Conservation (phyloP, 2,797 vertebrate species). For the Ctenochaetus hawaiiensis region DNA sequence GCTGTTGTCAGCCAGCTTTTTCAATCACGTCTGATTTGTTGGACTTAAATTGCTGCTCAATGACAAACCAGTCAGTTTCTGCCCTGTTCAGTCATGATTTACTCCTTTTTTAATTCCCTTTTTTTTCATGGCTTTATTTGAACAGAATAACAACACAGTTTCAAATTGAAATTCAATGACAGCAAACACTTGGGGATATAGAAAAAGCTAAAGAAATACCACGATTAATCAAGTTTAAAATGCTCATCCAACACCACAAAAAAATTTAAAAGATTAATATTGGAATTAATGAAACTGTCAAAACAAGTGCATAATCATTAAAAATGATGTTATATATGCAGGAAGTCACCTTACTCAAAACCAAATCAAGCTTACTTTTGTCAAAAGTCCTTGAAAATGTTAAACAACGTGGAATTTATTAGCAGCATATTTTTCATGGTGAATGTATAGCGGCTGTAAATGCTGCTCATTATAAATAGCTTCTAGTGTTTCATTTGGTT, state of each 20-base stretch:
- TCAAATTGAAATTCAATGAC: constrained; percentile 60
- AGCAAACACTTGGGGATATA: constrained; percentile 55
- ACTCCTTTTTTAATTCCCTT: constrained; percentile 6
- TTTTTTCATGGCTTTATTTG: constrained; percentile 69
- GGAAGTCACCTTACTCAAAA: constrained; percentile 26
- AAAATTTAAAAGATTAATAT: constrained; percentile 38
- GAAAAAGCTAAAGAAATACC: constrained; percentile 30
- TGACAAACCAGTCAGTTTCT: not conserved
- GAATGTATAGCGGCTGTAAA: constrained; percentile 47
- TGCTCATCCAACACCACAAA: constrained; percentile 53
- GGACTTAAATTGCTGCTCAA: constrained; percentile 18
- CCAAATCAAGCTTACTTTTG: constrained; percentile 21
- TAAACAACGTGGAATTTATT: constrained; percentile 27
- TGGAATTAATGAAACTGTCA: constrained; percentile 40
- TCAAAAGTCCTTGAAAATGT: constrained; percentile 16
- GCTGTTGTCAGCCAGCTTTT: constrained; percentile 22
- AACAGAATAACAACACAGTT: constrained; percentile 51
- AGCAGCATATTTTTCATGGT: constrained; percentile 51
- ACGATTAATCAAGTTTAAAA: constrained; percentile 30
- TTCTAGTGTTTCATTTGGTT: constrained; percentile 64
- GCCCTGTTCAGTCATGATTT: constrained; percentile 6
- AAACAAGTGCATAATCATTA: constrained; percentile 21
- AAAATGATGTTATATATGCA: not conserved
- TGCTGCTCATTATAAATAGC: constrained; percentile 59
- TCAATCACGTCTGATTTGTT: constrained; percentile 21